Conservation (phyloP, 2,888 invertebrate genomes). For the Dasysyrphus albostriatus region DNA sequence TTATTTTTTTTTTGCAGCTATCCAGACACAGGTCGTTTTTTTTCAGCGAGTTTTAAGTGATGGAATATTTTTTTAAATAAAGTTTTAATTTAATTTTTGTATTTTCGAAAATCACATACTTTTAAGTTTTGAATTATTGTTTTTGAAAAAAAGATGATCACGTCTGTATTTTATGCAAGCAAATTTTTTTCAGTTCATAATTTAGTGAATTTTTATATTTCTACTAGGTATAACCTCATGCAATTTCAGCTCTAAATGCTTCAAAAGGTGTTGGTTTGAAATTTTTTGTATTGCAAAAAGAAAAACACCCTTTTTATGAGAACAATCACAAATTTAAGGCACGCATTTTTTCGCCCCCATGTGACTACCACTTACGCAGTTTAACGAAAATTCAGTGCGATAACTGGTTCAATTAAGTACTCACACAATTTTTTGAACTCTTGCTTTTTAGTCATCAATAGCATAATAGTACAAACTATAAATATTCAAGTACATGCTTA, state of each 20-base stretch:
- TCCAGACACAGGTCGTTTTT: slow-evolving; percentile 5
- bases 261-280: no score
- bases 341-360: slow-evolving; percentile 1
- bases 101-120: no score
- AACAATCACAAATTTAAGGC: background rate
- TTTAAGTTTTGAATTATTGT: no score
- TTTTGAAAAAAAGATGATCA: no score
- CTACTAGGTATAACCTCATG: no score
- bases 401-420: slow-evolving; percentile 33
- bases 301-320: slow-evolving; percentile 9
- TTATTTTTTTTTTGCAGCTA: background rate
- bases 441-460: background rate
- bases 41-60: no score
- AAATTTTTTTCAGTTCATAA: no score
- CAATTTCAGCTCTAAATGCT: no score
- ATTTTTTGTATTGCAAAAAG: background rate
- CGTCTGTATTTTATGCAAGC: no score
- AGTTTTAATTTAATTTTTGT: no score
- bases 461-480: background rate
- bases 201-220: no score
- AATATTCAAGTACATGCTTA: background rate
- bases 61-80: no score
- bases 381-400: slow-evolving; percentile 10
- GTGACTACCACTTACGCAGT: background rate
- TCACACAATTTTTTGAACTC: background rate